Evolutionary conservation across 1,140 invertebrate genomes (phyloP).

Genomic region (Cephus cinctus): DNA sequence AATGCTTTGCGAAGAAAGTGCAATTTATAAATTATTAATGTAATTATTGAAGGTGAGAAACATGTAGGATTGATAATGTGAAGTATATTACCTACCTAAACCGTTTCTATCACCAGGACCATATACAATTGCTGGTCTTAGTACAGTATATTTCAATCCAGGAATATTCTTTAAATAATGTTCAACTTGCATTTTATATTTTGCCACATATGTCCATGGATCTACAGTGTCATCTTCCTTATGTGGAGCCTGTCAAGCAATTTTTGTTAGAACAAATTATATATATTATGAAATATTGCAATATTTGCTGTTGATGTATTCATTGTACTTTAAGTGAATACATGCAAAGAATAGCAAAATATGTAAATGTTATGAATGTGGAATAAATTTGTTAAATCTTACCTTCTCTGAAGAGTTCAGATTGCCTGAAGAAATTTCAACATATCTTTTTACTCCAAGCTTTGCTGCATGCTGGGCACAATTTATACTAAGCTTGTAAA

Average conservation of each 20-base stretch:
- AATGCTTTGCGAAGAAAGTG: too few species aligned
- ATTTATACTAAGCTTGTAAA: constrained; percentile 79
- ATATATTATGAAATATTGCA: too few species aligned
- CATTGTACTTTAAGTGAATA: too few species aligned
- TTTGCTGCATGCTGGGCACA: constrained; percentile 77
- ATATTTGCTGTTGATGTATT: too few species aligned
- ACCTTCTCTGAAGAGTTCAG: constrained; percentile 81
- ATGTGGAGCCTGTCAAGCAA: constrained; percentile 65
- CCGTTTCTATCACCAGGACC: constrained; percentile 80
- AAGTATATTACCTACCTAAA: constrained; percentile 65
- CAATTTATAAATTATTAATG: too few species aligned
- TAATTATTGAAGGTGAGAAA: too few species aligned
- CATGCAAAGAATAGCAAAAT: too few species aligned
- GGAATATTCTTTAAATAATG: constrained; percentile 68
- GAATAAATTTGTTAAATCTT: constrained; percentile 9
- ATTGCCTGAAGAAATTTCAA: constrained; percentile 85
- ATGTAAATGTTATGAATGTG: constrained; percentile 4
- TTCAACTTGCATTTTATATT: constrained; percentile 83
- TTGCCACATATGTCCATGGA: constrained; percentile 81
- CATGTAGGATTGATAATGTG: background rate
- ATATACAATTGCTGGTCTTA: constrained; percentile 85
- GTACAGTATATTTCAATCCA: constrained; percentile 75
- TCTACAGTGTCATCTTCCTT: constrained; percentile 75
- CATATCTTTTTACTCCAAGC: constrained; percentile 67
- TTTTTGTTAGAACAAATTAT: too few species aligned